These are phyloP conservation scores for Enteromius trimaculatus DNA, from an alignment of 2,797 vertebrate species.

Conservation along the genomic window DNA sequence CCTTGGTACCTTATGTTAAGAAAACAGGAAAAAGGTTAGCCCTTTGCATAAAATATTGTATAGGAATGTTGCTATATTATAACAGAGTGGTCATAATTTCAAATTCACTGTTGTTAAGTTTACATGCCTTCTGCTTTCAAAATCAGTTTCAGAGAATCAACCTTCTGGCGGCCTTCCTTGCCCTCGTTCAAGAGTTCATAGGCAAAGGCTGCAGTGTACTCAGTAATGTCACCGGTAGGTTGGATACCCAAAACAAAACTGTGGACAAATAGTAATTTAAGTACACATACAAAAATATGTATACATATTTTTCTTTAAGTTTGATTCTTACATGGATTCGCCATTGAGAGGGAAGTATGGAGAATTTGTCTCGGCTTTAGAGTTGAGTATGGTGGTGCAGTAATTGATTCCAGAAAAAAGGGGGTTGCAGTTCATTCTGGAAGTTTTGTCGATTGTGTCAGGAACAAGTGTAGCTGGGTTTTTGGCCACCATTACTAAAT, in stretches of 20 bases:
- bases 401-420: conserved; percentile 81
- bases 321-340: conserved; percentile 77
- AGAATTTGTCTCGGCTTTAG: conserved; percentile 67
- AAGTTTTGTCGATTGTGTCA: conserved; percentile 65
- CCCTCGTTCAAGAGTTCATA: conserved; percentile 80
- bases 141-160: conserved; percentile 82
- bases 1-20: conserved; percentile 72
- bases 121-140: conserved; percentile 85
- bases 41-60: neutral
- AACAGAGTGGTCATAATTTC: neutral
- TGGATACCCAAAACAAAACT: conserved; percentile 83
- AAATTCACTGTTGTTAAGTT: neutral
- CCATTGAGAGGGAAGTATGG: conserved; percentile 86
- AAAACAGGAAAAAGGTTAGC: conserved; percentile 39
- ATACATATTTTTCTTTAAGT: neutral
- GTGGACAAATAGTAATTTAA: conserved; percentile 7
- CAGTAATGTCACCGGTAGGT: conserved; percentile 79
- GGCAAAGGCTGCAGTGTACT: conserved; percentile 82
- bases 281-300: neutral
- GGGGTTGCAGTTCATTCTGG: conserved; percentile 72
- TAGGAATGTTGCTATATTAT: neutral
- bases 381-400: conserved; percentile 74
- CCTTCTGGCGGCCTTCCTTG: conserved; percentile 74
- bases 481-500: conserved; percentile 77
- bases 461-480: conserved; percentile 72